Percentiles rank a stretch among this genome's conserved stretches.
phyloP scores from a whole-genome alignment of 2,113 vertebrate genomes.

The Nansenia antarctica region DNA sequence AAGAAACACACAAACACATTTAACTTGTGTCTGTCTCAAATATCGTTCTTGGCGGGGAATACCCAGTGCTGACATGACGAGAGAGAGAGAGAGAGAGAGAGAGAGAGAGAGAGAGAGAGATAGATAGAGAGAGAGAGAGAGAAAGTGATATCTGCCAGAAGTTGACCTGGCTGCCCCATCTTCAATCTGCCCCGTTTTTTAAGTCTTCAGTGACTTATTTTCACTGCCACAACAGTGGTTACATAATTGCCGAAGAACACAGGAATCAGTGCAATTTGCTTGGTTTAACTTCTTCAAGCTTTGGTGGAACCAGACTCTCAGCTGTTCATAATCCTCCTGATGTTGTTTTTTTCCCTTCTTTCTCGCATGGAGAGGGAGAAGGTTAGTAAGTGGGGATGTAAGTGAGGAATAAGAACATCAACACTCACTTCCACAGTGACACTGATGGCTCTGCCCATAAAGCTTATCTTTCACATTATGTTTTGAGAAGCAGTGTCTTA shows the following conservation, averaged over 20 bases:
- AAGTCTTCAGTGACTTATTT: constrained; percentile 13
- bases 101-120: not conserved
- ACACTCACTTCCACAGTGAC: constrained; percentile 24
- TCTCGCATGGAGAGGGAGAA: not conserved
- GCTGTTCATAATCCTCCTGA: constrained; percentile 30
- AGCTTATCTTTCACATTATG: constrained; percentile 1
- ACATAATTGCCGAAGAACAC: constrained; percentile 48
- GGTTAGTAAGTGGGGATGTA: not conserved
- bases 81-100: constrained; percentile 8
- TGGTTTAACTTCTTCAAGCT: constrained; percentile 41
- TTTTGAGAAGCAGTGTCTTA: not conserved
- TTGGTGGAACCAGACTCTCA: constrained; percentile 17
- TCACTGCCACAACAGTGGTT: constrained; percentile 53
- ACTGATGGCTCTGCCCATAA: constrained; percentile 7
- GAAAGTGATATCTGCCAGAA: constrained; percentile 44
- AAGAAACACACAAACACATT: not conserved
- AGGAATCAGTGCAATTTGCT: constrained; percentile 46
- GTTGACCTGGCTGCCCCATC: constrained; percentile 46
- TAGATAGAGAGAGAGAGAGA: not conserved
- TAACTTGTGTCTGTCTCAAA: not conserved
- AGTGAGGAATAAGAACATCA: constrained; percentile 41
- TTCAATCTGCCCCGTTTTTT: constrained; percentile 50
- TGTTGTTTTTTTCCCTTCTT: constrained; percentile 11
- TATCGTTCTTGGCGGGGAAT: no score
- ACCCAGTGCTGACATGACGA: no score